A percentile compares a stretch with the other conserved stretches of the same genome.
phyloP scores from a whole-genome alignment of 2,113 vertebrate species.

The Ramphastos sulfuratus region DNA sequence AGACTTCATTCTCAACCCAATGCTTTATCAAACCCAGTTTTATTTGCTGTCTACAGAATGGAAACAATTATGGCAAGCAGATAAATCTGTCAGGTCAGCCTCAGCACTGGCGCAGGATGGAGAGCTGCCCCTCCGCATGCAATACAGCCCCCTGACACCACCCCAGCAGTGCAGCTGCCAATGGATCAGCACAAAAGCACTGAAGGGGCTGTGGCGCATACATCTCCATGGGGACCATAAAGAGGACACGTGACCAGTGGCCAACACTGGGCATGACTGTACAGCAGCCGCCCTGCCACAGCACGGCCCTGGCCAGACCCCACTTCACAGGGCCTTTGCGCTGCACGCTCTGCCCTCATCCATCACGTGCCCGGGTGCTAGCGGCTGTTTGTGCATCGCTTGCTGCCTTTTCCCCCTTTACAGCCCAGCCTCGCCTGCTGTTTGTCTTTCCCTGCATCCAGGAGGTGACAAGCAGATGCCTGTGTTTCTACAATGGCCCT shows the following conservation, averaged over 20 bases:
- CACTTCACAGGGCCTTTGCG: neutral
- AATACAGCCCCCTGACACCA: rapidly evolving
- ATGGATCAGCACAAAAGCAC: neutral
- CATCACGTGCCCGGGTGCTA: neutral
- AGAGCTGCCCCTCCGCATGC: neutral
- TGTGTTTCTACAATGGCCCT: neutral
- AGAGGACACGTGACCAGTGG: neutral
- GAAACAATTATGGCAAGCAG: rapidly evolving
- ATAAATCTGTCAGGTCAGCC: neutral
- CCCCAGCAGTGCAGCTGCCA: rapidly evolving
- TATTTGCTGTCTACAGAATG: neutral
- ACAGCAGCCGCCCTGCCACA: neutral
- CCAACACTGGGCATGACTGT: neutral
- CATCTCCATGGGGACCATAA: neutral
- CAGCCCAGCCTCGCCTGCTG: rapidly evolving
- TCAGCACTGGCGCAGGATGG: neutral
- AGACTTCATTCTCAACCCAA: neutral
- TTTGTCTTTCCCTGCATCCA: constrained; percentile 19
- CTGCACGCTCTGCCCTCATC: neutral
- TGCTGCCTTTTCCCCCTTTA: neutral
- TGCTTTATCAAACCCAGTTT: neutral
- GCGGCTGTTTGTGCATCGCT: neutral
- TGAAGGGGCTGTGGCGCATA: neutral
- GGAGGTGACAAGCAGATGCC: neutral
- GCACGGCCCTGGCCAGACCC: neutral